Percentiles rank a stretch among this genome's conserved stretches.
Evolutionary conservation across 2,797 vertebrate species (phyloP).

Genomic region (Lates japonicus): DNA sequence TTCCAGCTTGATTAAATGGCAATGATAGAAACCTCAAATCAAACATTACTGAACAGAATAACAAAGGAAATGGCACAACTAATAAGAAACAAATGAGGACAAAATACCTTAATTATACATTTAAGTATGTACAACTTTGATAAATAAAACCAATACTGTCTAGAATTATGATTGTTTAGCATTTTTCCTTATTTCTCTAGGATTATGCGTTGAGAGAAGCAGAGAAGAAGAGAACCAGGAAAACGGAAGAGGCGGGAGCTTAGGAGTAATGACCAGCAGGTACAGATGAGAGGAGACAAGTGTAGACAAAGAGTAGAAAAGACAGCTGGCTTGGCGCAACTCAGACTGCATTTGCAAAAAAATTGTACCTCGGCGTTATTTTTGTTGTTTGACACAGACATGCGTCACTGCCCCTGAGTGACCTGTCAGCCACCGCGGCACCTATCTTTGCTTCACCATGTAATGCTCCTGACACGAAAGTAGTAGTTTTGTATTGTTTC

Average conservation of each 20-base stretch:
- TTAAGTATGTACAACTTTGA: slow-evolving; percentile 95
- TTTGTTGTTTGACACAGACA: slow-evolving; percentile 23
- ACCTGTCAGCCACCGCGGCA: slow-evolving; percentile 19
- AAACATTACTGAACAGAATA: slow-evolving; percentile 67
- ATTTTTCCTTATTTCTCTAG: slow-evolving; percentile 60
- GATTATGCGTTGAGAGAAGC: slow-evolving; percentile 61
- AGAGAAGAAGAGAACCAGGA: slow-evolving; percentile 35
- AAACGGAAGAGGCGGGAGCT: slow-evolving; percentile 30
- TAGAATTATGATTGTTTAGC: slow-evolving; percentile 77
- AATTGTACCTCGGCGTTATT: slow-evolving; percentile 32
- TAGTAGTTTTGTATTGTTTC: slow-evolving; percentile 56
- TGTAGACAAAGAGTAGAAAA: slow-evolving; percentile 28
- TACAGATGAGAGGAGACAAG: slow-evolving; percentile 46
- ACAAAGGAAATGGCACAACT: slow-evolving; percentile 75
- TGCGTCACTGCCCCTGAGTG: slow-evolving; percentile 6
- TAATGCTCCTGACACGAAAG: slow-evolving; percentile 57
- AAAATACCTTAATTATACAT: slow-evolving; percentile 90
- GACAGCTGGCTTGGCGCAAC: slow-evolving; percentile 10
- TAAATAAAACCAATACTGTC: slow-evolving; percentile 96
- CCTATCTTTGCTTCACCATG: slow-evolving; percentile 33
- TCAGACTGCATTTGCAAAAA: slow-evolving; percentile 18
- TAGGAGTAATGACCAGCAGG: slow-evolving; percentile 43
- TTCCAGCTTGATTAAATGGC: slow-evolving; percentile 82
- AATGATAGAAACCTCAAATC: slow-evolving; percentile 77
- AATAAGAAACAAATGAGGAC: slow-evolving; percentile 86